These are phyloP conservation scores for Procambarus virginalis DNA, from an alignment of 1,140 invertebrate genomes.

Conservation along the genomic window DNA sequence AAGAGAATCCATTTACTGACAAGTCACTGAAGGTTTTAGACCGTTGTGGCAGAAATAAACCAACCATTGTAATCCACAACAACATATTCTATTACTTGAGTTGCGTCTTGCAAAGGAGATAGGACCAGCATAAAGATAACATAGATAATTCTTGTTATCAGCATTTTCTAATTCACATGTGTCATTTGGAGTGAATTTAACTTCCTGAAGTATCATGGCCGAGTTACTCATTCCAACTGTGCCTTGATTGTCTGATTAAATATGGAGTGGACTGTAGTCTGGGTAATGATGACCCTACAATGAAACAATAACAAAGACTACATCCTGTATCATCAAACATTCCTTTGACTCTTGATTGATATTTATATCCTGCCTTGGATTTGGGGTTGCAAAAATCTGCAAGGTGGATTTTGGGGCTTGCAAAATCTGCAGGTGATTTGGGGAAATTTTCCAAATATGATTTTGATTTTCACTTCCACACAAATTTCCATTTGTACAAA, in stretches of 20 bases:
- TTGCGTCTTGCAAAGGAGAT: neutral
- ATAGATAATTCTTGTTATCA: neutral
- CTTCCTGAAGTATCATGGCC: neutral
- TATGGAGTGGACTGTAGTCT: neutral
- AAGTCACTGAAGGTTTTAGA: neutral
- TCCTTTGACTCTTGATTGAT: neutral
- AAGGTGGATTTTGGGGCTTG: neutral
- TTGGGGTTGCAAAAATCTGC: neutral
- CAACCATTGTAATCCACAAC: neutral
- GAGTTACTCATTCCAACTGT: neutral
- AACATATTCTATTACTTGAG: neutral
- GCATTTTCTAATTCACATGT: neutral
- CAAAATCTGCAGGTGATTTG: neutral
- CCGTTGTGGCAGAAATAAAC: neutral
- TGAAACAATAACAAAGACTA: too few relatives aligned
- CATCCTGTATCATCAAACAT: slow-evolving; percentile 1
- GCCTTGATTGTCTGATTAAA: neutral
- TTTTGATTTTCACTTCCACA: neutral
- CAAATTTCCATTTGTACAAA: neutral
- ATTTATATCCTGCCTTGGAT: neutral
- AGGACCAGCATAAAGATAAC: neutral
- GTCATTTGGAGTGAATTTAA: neutral
- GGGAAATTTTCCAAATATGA: neutral
- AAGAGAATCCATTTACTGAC: neutral
- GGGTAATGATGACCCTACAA: neutral